These are phyloP conservation scores for Puntigrus tetrazona DNA, from an alignment of 2,113 vertebrate genomes.

Conservation along the genomic window DNA sequence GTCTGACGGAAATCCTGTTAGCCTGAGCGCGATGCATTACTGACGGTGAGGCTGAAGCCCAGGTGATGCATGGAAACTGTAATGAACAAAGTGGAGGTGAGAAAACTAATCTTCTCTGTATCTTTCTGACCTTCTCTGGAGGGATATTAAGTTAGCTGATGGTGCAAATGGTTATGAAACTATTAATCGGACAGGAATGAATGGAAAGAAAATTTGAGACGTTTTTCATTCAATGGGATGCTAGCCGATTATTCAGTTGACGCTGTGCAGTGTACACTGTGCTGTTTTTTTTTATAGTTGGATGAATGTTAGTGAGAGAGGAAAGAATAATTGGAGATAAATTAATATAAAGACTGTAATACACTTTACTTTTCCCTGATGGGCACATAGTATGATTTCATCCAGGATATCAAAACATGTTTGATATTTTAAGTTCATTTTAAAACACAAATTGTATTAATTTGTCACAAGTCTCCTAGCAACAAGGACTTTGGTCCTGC, in stretches of 20 bases:
- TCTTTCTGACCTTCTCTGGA: slow-evolving; percentile 31
- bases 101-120: slow-evolving; percentile 31
- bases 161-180: background rate
- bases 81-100: slow-evolving; percentile 22
- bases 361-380: background rate
- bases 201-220: background rate
- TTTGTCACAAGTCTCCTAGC: background rate
- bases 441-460: background rate
- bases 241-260: background rate
- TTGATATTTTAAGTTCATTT: background rate
- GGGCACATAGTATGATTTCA: background rate
- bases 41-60: slow-evolving; percentile 37
- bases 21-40: slow-evolving; percentile 59
- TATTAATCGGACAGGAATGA: slow-evolving; percentile 4
- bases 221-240: background rate
- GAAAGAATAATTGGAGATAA: background rate
- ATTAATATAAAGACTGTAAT: background rate
- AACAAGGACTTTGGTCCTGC: background rate
- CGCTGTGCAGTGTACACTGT: background rate
- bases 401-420: background rate
- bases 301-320: background rate
- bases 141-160: background rate
- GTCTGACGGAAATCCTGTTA: slow-evolving; percentile 73
- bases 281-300: background rate
- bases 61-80: slow-evolving; percentile 43